Conservation (phyloP, 2,888 invertebrate species). For the Phyllotreta striolata region DNA sequence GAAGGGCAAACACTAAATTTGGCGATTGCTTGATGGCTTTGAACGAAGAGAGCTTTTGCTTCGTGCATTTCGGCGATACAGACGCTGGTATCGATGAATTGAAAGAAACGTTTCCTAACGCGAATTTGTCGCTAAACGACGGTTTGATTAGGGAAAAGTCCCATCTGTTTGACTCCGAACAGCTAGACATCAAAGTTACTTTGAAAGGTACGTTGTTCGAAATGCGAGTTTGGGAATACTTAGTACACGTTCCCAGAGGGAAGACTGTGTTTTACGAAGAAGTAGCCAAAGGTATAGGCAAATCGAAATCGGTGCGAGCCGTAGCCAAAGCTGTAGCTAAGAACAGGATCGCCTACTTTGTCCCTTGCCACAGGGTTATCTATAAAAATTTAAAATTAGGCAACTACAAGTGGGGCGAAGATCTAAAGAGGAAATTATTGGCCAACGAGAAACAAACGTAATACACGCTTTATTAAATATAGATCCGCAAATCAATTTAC, state of each 20-base stretch:
- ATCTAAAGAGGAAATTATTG: conserved; percentile 53
- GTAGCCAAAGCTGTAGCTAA: conserved; percentile 57
- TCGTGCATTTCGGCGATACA: conserved; percentile 43
- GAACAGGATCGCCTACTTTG: conserved; percentile 55
- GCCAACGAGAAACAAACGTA: conserved; percentile 48
- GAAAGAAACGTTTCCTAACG: conserved; percentile 50
- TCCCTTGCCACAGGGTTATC: conserved; percentile 59
- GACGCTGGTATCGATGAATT: conserved; percentile 40
- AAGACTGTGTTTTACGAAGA: conserved; percentile 54
- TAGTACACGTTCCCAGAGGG: conserved; percentile 52
- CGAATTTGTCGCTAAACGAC: conserved; percentile 45
- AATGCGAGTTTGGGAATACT: conserved; percentile 55
- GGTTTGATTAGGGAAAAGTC: conserved; percentile 38
- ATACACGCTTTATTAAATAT: conserved; percentile 7
- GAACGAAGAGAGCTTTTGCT: conserved; percentile 48
- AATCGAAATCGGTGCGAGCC: conserved; percentile 55
- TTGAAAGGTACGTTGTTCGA: conserved; percentile 56
- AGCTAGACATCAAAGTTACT: conserved; percentile 43
- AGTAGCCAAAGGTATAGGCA: conserved; percentile 54
- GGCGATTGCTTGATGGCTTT: conserved; percentile 51
- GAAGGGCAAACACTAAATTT: conserved; percentile 46
- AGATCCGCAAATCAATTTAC: background rate
- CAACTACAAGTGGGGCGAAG: conserved; percentile 54
- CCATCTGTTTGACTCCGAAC: conserved; percentile 37
- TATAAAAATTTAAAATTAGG: conserved; percentile 53